phyloP scores from a whole-genome alignment of 2,888 invertebrate genomes.

The Agonopterix heracliana region DNA sequence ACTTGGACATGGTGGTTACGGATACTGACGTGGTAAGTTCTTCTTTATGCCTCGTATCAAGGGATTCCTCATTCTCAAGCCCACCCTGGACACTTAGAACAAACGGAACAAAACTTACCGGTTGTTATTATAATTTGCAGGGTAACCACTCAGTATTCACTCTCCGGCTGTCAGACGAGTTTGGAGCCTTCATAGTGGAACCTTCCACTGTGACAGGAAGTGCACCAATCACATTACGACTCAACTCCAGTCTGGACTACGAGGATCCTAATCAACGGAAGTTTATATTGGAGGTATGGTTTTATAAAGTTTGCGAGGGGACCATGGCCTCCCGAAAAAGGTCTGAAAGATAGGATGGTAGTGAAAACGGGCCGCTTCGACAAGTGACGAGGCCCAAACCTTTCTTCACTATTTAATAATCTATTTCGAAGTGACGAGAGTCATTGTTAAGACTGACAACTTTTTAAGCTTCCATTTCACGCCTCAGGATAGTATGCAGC shows the following conservation, averaged over 20 bases:
- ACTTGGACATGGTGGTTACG: slow-evolving; percentile 88
- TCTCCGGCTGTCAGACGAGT: slow-evolving; percentile 85
- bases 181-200: slow-evolving; percentile 89
- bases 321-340: no score
- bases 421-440: no score
- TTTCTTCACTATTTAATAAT: no score
- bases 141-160: slow-evolving; percentile 90
- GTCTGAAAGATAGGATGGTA: no score
- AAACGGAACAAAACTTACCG: no score
- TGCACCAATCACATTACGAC: slow-evolving; percentile 87
- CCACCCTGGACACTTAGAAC: no score
- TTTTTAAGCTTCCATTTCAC: no score
- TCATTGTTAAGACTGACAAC: no score
- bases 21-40: slow-evolving; percentile 88
- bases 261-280: slow-evolving; percentile 95
- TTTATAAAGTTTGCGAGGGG: background rate
- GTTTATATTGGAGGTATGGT: slow-evolving; percentile 85
- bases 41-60: background rate
- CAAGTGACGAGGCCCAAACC: no score
- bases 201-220: slow-evolving; percentile 87
- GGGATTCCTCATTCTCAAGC: no score
- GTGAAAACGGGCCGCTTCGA: no score
- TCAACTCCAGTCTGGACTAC: slow-evolving; percentile 89
- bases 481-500: no score
- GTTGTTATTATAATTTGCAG: slow-evolving; percentile 52